Evolutionary conservation across 2,797 vertebrate species (phyloP).

Genomic region (Phrynocephalus forsythii): DNA sequence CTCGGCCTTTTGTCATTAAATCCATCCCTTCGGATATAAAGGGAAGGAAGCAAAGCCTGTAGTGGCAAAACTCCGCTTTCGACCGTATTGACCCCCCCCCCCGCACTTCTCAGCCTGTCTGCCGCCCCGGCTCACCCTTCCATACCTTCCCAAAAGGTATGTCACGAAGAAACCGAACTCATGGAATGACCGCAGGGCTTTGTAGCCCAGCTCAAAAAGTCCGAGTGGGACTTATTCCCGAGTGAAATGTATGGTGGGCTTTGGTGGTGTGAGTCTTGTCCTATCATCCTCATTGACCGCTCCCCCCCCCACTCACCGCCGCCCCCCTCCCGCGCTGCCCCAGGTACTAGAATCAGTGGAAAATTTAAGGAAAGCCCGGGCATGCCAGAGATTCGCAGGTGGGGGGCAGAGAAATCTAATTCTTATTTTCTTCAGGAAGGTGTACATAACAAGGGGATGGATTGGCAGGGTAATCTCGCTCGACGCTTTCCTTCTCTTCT

Average conservation of each 20-base stretch:
- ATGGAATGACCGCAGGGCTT: neutral
- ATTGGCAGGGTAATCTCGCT: neutral
- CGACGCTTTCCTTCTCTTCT: neutral
- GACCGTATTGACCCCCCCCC: conserved; percentile 18
- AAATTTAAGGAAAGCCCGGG: neutral
- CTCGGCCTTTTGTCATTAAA: conserved; percentile 61
- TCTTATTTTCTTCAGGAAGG: neutral
- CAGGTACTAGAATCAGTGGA: conserved; percentile 8
- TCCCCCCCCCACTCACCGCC: rapidly evolving
- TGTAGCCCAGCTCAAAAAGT: neutral
- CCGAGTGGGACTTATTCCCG: neutral
- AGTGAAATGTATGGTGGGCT: neutral
- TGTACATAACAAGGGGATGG: neutral
- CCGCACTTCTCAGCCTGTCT: neutral
- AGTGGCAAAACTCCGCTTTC: conserved; percentile 5
- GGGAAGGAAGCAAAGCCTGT: conserved; percentile 58
- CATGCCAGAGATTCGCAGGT: neutral
- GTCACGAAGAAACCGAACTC: neutral
- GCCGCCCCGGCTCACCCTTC: neutral
- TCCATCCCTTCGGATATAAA: conserved; percentile 67
- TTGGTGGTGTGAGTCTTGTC: neutral
- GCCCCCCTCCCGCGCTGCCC: rapidly evolving
- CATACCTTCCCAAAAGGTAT: neutral
- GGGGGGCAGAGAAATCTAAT: neutral
- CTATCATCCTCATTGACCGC: rapidly evolving